Conservation (phyloP, 2,888 invertebrate species). For the Sphaeridia pumilis region DNA sequence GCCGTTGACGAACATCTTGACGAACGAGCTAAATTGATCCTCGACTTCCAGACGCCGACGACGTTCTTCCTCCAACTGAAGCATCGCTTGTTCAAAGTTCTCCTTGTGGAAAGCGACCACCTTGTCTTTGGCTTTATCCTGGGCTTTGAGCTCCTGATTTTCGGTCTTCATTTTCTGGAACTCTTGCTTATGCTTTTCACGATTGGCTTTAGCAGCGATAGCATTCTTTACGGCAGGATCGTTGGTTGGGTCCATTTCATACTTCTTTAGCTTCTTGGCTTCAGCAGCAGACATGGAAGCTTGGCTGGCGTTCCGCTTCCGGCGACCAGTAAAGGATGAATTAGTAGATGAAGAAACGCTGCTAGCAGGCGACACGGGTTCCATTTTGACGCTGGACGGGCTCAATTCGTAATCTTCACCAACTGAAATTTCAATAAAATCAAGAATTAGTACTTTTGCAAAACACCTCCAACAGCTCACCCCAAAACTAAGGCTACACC, state of each 20-base stretch:
- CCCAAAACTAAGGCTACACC: too few species aligned
- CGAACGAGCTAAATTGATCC: too few species aligned
- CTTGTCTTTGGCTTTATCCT: too few species aligned
- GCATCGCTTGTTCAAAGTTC: too few species aligned
- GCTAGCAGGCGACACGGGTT: background rate
- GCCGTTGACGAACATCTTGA: too few species aligned
- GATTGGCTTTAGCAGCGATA: slow-evolving; percentile 29
- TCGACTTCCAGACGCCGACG: too few species aligned
- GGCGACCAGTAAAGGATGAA: background rate
- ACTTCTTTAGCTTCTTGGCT: slow-evolving; percentile 21
- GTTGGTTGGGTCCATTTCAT: slow-evolving; percentile 19
- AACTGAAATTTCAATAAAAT: too few species aligned
- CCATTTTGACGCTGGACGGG: background rate
- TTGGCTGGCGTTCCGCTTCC: slow-evolving; percentile 11
- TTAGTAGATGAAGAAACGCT: background rate
- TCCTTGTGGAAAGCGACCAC: too few species aligned
- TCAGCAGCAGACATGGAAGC: background rate
- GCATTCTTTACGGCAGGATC: slow-evolving; percentile 31
- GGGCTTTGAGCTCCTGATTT: background rate
- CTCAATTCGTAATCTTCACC: background rate
- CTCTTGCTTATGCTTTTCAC: slow-evolving; percentile 29
- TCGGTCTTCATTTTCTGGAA: background rate
- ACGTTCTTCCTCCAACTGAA: too few species aligned
- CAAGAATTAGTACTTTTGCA: too few species aligned
- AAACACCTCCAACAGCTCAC: too few species aligned